Evolutionary conservation across 2,113 vertebrate genomes (phyloP).

Genomic region (Marmota flaviventris): DNA sequence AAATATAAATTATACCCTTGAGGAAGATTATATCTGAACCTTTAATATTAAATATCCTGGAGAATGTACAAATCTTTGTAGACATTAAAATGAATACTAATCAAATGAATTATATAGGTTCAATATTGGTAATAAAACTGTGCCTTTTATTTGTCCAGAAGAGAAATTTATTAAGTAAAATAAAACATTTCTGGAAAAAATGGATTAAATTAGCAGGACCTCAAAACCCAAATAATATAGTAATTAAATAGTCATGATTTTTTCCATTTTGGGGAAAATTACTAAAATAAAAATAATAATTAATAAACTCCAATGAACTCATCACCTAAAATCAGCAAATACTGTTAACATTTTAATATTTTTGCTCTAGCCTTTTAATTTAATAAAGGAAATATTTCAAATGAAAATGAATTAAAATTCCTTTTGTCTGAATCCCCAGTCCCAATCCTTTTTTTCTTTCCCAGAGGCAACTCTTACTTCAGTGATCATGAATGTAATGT

Average conservation of each 20-base stretch:
- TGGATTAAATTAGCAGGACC: not conserved
- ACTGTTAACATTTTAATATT: not conserved
- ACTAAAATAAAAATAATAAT: conserved; percentile 8
- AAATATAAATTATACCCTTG: conserved; percentile 78
- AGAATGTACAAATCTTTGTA: conserved; percentile 74
- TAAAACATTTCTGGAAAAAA: conserved; percentile 21
- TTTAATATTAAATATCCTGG: conserved; percentile 69
- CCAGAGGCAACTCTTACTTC: not conserved
- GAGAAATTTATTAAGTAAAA: conserved; percentile 30
- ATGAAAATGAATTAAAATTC: conserved; percentile 19
- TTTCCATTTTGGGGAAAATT: not conserved
- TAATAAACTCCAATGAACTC: not conserved
- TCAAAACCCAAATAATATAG: conserved; percentile 43
- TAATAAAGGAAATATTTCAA: conserved; percentile 52
- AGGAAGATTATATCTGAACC: conserved; percentile 73
- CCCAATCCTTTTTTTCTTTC: not conserved
- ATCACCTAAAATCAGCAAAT: conserved; percentile 25
- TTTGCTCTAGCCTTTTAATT: not conserved
- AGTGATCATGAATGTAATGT: not conserved
- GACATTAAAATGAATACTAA: conserved; percentile 72
- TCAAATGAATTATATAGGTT: conserved; percentile 78
- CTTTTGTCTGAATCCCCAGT: not conserved
- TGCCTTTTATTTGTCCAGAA: conserved; percentile 48
- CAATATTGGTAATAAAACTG: conserved; percentile 58
- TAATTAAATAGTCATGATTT: not conserved